These are phyloP conservation scores for Uria lomvia DNA, from an alignment of 2,113 vertebrate genomes.

Conservation along the genomic window DNA sequence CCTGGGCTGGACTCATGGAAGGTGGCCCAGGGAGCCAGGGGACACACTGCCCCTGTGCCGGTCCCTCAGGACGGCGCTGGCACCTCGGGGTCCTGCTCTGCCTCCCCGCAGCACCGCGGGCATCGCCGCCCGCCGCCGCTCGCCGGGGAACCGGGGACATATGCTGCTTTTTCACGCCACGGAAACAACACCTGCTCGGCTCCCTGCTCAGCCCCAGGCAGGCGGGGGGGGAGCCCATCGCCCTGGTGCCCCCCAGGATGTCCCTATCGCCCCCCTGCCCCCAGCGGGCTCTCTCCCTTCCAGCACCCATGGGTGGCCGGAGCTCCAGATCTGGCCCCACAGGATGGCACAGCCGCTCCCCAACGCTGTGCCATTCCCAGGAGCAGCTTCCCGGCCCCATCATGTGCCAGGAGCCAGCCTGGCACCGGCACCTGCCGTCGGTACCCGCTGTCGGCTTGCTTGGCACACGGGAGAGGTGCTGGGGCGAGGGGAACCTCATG, in stretches of 20 bases:
- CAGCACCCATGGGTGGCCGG: background rate
- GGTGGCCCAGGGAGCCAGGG: background rate
- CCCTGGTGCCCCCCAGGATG: background rate
- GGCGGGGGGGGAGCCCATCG: background rate
- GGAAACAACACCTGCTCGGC: conserved; percentile 64
- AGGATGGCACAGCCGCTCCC: background rate
- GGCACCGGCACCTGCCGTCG: background rate
- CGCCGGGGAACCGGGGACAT: conserved; percentile 20
- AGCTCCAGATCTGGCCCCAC: background rate
- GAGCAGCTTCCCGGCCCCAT: background rate
- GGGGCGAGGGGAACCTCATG: background rate
- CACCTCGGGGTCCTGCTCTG: background rate
- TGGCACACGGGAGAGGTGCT: background rate
- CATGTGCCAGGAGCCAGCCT: background rate
- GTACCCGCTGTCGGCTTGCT: accelerated
- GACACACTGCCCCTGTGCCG: background rate
- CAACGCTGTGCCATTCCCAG: accelerated
- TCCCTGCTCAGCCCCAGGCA: conserved; percentile 54
- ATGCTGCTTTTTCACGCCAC: conserved; percentile 63
- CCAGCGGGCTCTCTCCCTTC: background rate
- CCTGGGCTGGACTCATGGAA: background rate
- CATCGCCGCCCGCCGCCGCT: background rate
- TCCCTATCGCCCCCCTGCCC: background rate
- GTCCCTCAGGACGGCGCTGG: background rate
- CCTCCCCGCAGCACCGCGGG: background rate